Conservation (phyloP, 2,113 vertebrate species). For the Myxocyprinus asiaticus region DNA sequence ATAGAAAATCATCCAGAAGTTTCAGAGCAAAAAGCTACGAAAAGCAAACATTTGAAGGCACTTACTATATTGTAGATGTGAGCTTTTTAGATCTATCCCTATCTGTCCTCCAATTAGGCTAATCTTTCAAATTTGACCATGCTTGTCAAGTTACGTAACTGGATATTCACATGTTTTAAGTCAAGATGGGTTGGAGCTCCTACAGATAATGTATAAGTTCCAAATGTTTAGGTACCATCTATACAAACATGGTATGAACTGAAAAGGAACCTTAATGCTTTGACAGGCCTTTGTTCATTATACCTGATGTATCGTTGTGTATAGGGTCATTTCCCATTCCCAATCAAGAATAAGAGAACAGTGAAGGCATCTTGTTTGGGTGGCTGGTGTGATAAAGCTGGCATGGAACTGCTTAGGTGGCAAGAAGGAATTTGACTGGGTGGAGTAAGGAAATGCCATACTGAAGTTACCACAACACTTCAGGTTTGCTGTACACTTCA, state of each 20-base stretch:
- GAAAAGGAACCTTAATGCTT: neutral
- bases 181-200: neutral
- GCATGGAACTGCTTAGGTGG: constrained; percentile 32
- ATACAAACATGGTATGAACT: too few relatives aligned
- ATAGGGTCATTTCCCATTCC: constrained; percentile 31
- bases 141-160: constrained; percentile 46
- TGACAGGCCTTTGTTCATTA: constrained; percentile 38
- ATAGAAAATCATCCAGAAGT: too few relatives aligned
- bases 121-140: constrained; percentile 28
- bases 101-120: constrained; percentile 17
- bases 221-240: neutral
- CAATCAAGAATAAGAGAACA: neutral
- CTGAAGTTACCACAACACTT: constrained; percentile 30
- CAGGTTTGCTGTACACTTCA: neutral
- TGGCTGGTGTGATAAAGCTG: constrained; percentile 27
- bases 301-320: constrained; percentile 27
- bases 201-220: neutral
- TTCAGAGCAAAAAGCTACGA: too few relatives aligned
- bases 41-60: too few relatives aligned
- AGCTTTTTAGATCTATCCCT: constrained; percentile 22
- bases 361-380: constrained; percentile 21
- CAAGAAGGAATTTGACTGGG: constrained; percentile 44
- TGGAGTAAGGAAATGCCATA: constrained; percentile 47
- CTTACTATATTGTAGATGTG: constrained; percentile 45
- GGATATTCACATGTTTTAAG: constrained; percentile 7